Evolutionary conservation across 2,797 vertebrate genomes (phyloP).

Genomic region (Manis crassicaudata): DNA sequence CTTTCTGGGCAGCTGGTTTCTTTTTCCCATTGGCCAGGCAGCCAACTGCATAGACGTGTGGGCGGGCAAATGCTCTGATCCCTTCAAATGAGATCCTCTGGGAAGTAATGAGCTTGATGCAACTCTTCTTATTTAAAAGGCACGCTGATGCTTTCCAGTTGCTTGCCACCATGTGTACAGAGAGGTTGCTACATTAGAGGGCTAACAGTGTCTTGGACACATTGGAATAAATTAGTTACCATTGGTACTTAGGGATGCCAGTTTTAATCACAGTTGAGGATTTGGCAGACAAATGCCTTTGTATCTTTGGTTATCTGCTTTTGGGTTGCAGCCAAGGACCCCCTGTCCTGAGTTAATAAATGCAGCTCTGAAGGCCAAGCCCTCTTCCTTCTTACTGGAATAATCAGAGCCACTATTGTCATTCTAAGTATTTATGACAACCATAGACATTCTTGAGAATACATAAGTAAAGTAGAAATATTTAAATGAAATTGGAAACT

Average conservation of each 20-base stretch:
- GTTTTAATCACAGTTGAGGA: slow-evolving; percentile 17
- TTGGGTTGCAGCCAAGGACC: slow-evolving; percentile 31
- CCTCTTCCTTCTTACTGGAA: slow-evolving; percentile 24
- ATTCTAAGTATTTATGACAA: slow-evolving; percentile 47
- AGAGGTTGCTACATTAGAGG: not conserved
- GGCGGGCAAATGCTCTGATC: not conserved
- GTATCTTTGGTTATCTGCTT: slow-evolving; percentile 17
- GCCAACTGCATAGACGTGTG: not conserved
- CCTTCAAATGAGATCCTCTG: not conserved
- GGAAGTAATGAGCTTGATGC: not conserved
- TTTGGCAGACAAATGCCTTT: slow-evolving; percentile 38
- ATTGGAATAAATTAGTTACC: slow-evolving; percentile 26
- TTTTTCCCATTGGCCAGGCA: not conserved
- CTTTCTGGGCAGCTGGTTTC: not conserved
- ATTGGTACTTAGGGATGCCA: not conserved
- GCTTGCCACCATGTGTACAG: not conserved
- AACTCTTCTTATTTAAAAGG: not conserved
- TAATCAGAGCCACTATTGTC: not conserved
- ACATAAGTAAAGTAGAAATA: slow-evolving; percentile 49
- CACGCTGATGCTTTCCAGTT: not conserved
- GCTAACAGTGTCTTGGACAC: not conserved
- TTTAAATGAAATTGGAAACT: slow-evolving; percentile 51
- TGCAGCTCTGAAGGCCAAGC: not conserved
- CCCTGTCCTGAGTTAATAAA: slow-evolving; percentile 10
- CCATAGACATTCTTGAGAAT: slow-evolving; percentile 50